Evolutionary conservation across 92 coral and sea anemone genomes (phyloP).

Genomic region (Metridium senile): DNA sequence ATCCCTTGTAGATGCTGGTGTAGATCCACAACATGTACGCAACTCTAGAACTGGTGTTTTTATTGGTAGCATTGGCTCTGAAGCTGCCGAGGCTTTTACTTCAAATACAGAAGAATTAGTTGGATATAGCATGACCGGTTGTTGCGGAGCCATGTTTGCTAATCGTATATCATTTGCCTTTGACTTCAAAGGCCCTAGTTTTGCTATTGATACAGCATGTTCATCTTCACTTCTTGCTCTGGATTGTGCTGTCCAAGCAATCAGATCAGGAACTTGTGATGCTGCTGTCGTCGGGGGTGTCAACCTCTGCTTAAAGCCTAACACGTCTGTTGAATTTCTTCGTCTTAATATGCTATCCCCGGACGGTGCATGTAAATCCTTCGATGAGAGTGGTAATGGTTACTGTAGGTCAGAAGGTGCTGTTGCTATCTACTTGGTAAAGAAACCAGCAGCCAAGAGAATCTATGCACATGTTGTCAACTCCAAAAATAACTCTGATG

Average conservation of each 20-base stretch:
- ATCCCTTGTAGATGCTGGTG: conserved; percentile 79
- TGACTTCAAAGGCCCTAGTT: conserved; percentile 92
- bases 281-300: conserved; percentile 91
- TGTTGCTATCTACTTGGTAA: conserved; percentile 64
- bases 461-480: conserved; percentile 80
- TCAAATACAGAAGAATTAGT: conserved; percentile 78
- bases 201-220: conserved; percentile 79
- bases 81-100: conserved; percentile 78
- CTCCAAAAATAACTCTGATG: conserved; percentile 77
- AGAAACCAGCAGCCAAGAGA: conserved; percentile 72
- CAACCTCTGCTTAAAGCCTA: conserved; percentile 76
- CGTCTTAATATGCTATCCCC: conserved; percentile 82
- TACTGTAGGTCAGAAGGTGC: conserved; percentile 89
- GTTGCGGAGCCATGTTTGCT: conserved; percentile 85
- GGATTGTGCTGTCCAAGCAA: conserved; percentile 85
- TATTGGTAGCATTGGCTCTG: conserved; percentile 74
- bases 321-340: conserved; percentile 76
- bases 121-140: conserved; percentile 88
- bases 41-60: conserved; percentile 91
- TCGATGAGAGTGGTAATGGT: conserved; percentile 89
- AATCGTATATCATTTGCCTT: conserved; percentile 77
- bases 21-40: conserved; percentile 74
- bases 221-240: conserved; percentile 86
- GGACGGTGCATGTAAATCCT: conserved; percentile 86
- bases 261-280: conserved; percentile 77